Conservation (phyloP, 2,797 vertebrate genomes). For the Pseudomugil tenellus region DNA sequence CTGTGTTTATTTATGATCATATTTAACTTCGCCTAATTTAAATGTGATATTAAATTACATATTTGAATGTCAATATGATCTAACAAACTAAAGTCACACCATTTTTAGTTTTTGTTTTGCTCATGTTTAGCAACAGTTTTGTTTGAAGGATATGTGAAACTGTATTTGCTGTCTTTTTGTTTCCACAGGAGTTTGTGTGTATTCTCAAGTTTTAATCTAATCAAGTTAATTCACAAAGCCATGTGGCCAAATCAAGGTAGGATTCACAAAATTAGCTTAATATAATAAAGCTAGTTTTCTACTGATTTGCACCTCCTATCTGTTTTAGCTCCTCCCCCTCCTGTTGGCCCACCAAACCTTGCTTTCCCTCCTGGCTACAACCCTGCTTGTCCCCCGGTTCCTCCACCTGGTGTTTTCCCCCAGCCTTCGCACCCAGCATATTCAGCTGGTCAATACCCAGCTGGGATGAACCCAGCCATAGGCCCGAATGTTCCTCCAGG, state of each 20-base stretch:
- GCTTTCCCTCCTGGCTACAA: constrained; percentile 74
- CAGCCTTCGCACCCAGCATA: constrained; percentile 53
- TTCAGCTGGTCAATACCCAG: constrained; percentile 58
- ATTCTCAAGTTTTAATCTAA: constrained; percentile 3
- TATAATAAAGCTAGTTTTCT: neutral
- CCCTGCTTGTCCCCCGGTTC: constrained; percentile 52
- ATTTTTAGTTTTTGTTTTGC: neutral
- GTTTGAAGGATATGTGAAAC: no score
- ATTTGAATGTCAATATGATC: no score
- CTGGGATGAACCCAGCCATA: constrained; percentile 60
- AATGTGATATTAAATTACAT: no score
- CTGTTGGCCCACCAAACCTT: constrained; percentile 69
- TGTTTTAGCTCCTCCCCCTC: constrained; percentile 68
- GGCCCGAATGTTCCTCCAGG: constrained; percentile 50
- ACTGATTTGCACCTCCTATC: constrained; percentile 10
- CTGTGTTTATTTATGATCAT: no score
- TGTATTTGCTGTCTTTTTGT: constrained; percentile 5
- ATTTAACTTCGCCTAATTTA: no score
- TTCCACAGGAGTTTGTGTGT: constrained; percentile 26
- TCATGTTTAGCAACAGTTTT: neutral
- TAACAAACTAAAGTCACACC: neutral
- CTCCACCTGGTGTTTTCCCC: constrained; percentile 67
- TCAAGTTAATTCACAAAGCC: constrained; percentile 11
- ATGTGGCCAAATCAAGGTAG: constrained; percentile 84
- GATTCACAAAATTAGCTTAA: constrained; percentile 8